A percentile compares a stretch with the other conserved stretches of the same genome.
Conservation (phyloP, 2,888 invertebrate genomes). For the Agelastica alni region DNA sequence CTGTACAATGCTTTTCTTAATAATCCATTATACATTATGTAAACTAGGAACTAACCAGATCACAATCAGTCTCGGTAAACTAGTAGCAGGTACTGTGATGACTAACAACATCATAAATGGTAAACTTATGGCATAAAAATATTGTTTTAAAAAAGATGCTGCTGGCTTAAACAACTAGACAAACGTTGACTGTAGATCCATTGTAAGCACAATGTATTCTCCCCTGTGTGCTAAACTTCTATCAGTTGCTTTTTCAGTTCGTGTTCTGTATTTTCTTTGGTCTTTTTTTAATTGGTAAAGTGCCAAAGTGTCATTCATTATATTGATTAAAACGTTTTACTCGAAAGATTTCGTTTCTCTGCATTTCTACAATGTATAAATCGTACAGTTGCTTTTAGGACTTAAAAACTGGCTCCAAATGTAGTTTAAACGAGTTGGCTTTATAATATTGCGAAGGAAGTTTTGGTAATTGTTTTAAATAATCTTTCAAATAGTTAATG, state of each 20-base stretch:
- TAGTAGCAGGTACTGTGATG: slow-evolving; percentile 38
- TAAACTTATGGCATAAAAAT: slow-evolving; percentile 43
- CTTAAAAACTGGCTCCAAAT: slow-evolving; percentile 32
- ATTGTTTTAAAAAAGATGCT: slow-evolving; percentile 42
- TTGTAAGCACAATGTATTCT: slow-evolving; percentile 30
- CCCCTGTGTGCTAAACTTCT: slow-evolving; percentile 29
- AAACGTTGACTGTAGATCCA: slow-evolving; percentile 34
- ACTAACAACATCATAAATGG: slow-evolving; percentile 36
- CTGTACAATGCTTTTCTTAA: slow-evolving; percentile 16
- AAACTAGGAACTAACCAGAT: slow-evolving; percentile 35
- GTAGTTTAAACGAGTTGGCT: slow-evolving; percentile 30
- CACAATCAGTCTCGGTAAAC: slow-evolving; percentile 34
- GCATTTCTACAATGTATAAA: slow-evolving; percentile 26
- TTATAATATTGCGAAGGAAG: background rate
- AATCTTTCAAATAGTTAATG: slow-evolving; percentile 2
- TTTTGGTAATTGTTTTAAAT: slow-evolving; percentile 12
- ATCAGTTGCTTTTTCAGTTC: slow-evolving; percentile 24
- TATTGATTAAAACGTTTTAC: slow-evolving; percentile 25
- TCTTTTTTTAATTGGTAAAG: slow-evolving; percentile 32
- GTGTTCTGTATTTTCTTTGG: slow-evolving; percentile 32
- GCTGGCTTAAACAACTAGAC: slow-evolving; percentile 35
- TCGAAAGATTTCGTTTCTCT: slow-evolving; percentile 22
- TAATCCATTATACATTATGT: slow-evolving; percentile 35
- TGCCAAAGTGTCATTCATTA: slow-evolving; percentile 28
- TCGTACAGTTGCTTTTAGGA: slow-evolving; percentile 15